These are phyloP conservation scores for Anas platyrhynchos DNA, from an alignment of 2,113 vertebrate genomes.

Conservation along the genomic window DNA sequence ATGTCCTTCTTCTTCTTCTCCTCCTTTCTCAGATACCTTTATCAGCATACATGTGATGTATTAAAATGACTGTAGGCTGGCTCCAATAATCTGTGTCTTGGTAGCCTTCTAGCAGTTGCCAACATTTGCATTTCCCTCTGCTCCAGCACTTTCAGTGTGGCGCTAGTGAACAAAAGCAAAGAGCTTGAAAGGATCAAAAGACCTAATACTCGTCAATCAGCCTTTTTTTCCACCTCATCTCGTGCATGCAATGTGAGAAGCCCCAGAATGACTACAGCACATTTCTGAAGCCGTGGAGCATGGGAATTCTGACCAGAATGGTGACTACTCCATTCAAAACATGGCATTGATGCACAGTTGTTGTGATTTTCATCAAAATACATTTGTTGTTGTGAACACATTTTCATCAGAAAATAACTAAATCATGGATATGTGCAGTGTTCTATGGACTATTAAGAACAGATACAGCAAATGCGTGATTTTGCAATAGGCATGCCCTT, in stretches of 20 bases:
- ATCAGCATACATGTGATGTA: fast-evolving
- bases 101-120: neutral
- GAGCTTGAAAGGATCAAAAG: fast-evolving
- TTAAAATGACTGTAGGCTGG: neutral
- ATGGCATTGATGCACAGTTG: neutral
- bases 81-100: neutral
- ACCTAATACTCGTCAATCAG: neutral
- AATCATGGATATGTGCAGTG: neutral
- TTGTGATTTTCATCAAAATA: neutral
- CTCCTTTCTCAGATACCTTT: neutral
- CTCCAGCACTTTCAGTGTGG: fast-evolving
- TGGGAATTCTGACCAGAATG: neutral
- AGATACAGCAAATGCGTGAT: neutral
- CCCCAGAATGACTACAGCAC: neutral
- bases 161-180: neutral
- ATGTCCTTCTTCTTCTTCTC: neutral
- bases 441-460: neutral
- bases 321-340: neutral
- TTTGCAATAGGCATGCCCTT: neutral
- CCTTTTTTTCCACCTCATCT: neutral
- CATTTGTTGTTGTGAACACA: too few relatives aligned
- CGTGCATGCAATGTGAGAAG: fast-evolving
- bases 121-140: neutral
- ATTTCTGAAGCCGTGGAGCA: neutral
- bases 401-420: neutral